Conservation (phyloP, 2,113 vertebrate species). For the Miniopterus natalensis region DNA sequence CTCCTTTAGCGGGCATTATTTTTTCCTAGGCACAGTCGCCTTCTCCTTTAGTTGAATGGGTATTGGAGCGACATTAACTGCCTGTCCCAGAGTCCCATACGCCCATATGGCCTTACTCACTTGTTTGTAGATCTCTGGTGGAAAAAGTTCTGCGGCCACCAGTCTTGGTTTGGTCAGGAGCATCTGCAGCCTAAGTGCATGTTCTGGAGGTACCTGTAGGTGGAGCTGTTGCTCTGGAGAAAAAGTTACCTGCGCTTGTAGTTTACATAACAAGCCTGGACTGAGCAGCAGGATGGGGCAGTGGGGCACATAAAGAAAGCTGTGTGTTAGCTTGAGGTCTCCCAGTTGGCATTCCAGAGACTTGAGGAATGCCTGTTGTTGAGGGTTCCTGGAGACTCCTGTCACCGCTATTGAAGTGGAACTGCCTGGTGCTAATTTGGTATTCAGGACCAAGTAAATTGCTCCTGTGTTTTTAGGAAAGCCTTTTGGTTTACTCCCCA, state of each 20-base stretch:
- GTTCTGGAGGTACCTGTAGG: neutral
- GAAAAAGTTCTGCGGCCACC: neutral
- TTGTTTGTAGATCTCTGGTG: neutral
- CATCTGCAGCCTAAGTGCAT: neutral
- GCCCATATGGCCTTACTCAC: neutral
- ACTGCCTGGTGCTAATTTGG: neutral
- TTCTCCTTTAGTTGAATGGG: neutral
- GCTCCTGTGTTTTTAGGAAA: neutral
- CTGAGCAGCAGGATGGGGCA: neutral
- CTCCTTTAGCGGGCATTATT: neutral
- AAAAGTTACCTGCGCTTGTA: neutral
- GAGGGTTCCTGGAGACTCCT: neutral
- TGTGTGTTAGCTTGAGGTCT: neutral
- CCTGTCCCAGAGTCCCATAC: neutral
- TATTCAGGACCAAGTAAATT: neutral
- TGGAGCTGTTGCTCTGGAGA: neutral
- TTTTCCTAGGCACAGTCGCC: neutral
- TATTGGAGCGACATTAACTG: neutral
- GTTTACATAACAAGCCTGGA: neutral
- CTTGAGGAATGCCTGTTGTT: neutral
- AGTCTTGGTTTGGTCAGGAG: neutral
- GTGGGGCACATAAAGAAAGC: neutral
- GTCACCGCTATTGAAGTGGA: neutral
- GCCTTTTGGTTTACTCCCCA: neutral
- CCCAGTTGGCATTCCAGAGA: neutral